Evolutionary conservation across 2,888 invertebrate genomes (phyloP), one percentile per base, ranked within the genome.

Genomic region (Lycocerus yunnanus): DNA sequence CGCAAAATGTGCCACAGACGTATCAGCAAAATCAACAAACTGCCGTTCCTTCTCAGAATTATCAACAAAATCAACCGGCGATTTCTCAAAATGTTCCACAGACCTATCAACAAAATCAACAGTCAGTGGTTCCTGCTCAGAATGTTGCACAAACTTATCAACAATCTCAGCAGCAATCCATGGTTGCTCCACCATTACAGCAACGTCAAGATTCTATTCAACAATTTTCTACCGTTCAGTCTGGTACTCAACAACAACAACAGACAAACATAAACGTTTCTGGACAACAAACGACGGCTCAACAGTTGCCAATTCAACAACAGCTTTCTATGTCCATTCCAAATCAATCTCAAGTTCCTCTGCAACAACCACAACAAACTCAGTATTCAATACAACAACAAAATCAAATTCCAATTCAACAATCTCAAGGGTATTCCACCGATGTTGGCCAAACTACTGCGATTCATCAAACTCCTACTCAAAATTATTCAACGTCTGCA

Each of bases 321-420:
- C 78, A 80, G 11, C 66, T 80, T 16, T 78, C 78, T 14, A 20
- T 58, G 15, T 58, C 58, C 69, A 84, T 84, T 61, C 43, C 66
- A 61, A 60, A 69, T 14, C 78, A 77, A 71, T 21, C 68, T 9
- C 60, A 58, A 27, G 69, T 68, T 18, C 58, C 68, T 58, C 20
- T 18, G 3, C 72, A 61, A 60, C 66, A 60, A 10, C 82, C 84
- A 71, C 84, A 83, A 61, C 66, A 63, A 67, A 60, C 69, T n/a
- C 78, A 77, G 69, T 27, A 63, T n/a, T 61, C 63, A 15, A 69
- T 68, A 18, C 68, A 58, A 59, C 72, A 61, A 58, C 66, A 60
- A 63, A 63, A 15, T 18, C 61, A 66, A 73, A 61, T 69, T 18
- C 63, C 74, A 5, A 15, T 43, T 14, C 11, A 24, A 14, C 60